These are phyloP conservation scores for Drosophila leontia DNA, from an alignment of 1,140 invertebrate genomes.

Conservation along the genomic window DNA sequence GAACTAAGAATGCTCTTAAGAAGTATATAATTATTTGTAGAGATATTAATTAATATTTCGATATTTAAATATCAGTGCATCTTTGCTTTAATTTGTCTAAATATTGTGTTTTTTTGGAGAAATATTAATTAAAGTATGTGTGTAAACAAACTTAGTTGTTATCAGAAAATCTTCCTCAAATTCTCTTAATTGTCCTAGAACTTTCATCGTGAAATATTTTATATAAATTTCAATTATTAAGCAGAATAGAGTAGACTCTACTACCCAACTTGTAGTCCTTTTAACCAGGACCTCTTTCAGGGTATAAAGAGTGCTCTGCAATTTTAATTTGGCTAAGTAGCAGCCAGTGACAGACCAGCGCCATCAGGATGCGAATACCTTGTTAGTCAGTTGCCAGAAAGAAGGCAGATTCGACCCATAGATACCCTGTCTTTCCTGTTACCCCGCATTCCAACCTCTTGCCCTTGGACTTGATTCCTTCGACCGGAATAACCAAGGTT, in stretches of 20 bases:
- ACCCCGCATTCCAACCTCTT: not conserved
- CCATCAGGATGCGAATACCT: slow-evolving; percentile 42
- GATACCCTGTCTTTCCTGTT: slow-evolving; percentile 23
- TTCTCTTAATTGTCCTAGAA: too few relatives aligned
- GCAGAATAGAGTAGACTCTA: not conserved
- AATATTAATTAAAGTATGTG: too few relatives aligned
- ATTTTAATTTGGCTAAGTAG: slow-evolving; percentile 82
- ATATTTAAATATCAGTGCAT: too few relatives aligned
- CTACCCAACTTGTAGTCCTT: too few relatives aligned
- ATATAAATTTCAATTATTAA: not conserved
- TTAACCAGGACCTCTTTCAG: not conserved
- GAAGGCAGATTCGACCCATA: slow-evolving; percentile 9
- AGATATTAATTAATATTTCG: too few relatives aligned
- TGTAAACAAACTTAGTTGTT: not conserved
- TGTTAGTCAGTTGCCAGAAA: slow-evolving; percentile 13
- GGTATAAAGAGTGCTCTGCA: slow-evolving; percentile 45
- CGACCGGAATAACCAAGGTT: slow-evolving; percentile 11
- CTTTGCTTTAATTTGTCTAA: too few relatives aligned
- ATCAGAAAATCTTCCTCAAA: not conserved
- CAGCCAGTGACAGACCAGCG: slow-evolving; percentile 65
- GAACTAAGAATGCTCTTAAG: slow-evolving; percentile 20
- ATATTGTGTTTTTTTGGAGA: too few relatives aligned
- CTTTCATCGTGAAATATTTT: too few relatives aligned
- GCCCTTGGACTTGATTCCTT: slow-evolving; percentile 27
- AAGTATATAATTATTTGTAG: not conserved